Percentiles rank a stretch among this genome's conserved stretches.
Evolutionary conservation across 2,888 invertebrate genomes (phyloP).

Genomic region (Parelbella ahira): DNA sequence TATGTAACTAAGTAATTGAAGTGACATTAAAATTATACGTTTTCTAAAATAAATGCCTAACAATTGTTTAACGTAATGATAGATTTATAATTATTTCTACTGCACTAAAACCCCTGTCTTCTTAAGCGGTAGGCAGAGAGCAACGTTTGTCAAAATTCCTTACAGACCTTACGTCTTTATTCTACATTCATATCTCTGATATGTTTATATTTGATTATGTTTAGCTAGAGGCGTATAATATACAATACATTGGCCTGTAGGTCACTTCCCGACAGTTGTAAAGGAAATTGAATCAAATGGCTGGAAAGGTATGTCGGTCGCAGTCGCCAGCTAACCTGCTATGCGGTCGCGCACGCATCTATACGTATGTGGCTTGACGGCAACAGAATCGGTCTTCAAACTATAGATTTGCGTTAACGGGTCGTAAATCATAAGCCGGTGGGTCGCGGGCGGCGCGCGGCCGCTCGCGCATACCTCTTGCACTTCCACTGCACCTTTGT

Average conservation of each 20-base stretch:
- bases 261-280: conserved; percentile 17
- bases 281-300: conserved; percentile 54
- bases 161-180: too few species aligned
- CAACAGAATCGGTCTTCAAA: conserved; percentile 47
- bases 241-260: conserved; percentile 27
- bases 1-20: too few species aligned
- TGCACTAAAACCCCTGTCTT: too few species aligned
- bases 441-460: conserved; percentile 41
- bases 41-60: too few species aligned
- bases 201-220: too few species aligned
- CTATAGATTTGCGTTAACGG: conserved; percentile 66
- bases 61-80: too few species aligned
- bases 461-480: conserved; percentile 57
- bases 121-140: too few species aligned
- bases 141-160: too few species aligned
- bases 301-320: conserved; percentile 39
- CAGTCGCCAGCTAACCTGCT: conserved; percentile 44
- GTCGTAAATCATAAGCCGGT: conserved; percentile 65
- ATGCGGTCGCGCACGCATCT: conserved; percentile 36
- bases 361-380: conserved; percentile 10
- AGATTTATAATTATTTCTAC: too few species aligned
- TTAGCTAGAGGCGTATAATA: too few species aligned
- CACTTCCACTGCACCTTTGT: conserved; percentile 65
- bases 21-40: too few species aligned
- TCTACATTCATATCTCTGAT: too few species aligned